Conservation (phyloP, 2,113 vertebrate genomes). For the Oreotragus oreotragus region DNA sequence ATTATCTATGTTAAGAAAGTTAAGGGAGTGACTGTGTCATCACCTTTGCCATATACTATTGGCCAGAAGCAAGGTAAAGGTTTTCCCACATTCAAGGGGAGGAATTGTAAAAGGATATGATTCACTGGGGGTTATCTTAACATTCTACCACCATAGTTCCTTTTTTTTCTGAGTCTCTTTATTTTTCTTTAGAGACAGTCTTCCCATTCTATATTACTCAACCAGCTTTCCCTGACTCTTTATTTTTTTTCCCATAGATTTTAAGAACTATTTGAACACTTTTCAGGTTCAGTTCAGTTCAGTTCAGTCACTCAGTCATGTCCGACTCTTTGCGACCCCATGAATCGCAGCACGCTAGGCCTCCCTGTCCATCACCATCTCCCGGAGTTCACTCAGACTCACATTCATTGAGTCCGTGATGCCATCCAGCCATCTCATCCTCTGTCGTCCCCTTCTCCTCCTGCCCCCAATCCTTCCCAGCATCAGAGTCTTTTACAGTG, state of each 20-base stretch:
- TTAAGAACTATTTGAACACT: not conserved
- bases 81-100: not conserved
- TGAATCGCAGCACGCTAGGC: no score
- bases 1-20: not conserved
- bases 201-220: not conserved
- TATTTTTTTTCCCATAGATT: not conserved
- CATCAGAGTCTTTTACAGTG: no score
- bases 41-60: not conserved
- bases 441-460: no score
- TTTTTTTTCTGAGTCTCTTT: not conserved
- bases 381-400: no score
- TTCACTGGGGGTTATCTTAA: not conserved
- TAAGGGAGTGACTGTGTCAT: no score
- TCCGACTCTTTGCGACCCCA: no score
- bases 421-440: no score
- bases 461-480: no score
- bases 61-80: not conserved
- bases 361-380: no score
- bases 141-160: not conserved
- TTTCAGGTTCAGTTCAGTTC: not conserved
- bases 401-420: no score
- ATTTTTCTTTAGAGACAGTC: not conserved
- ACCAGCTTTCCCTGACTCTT: not conserved
- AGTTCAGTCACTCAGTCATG: no score
- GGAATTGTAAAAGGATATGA: not conserved